Evolutionary conservation across 2,113 vertebrate genomes (phyloP).

Genomic region (Hemiscyllium ocellatum): DNA sequence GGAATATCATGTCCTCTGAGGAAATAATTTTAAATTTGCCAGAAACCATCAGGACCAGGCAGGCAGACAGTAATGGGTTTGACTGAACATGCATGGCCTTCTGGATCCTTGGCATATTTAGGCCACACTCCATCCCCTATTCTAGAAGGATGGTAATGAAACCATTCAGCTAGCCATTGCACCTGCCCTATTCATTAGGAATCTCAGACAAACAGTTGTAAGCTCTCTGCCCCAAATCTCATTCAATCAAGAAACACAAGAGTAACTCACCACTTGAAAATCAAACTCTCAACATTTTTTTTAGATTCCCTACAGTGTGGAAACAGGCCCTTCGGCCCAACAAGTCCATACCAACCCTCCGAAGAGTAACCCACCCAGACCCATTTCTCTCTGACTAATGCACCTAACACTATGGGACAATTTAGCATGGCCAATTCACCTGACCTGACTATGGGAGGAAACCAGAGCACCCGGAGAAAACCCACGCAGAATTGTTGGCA

Average conservation of each 20-base stretch:
- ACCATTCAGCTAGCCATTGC: background rate
- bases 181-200: background rate
- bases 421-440: too few relatives aligned
- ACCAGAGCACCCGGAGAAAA: too few relatives aligned
- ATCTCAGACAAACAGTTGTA: background rate
- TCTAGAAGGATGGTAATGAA: background rate
- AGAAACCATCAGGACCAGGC: background rate
- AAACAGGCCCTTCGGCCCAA: too few relatives aligned
- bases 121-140: background rate
- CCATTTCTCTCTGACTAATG: too few relatives aligned
- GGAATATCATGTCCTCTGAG: background rate
- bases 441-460: too few relatives aligned
- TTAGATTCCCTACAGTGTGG: too few relatives aligned
- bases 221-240: background rate
- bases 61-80: background rate
- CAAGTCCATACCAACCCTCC: too few relatives aligned
- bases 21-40: background rate
- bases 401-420: too few relatives aligned
- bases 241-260: background rate
- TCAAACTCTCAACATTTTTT: background rate
- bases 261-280: background rate
- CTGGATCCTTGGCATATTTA: background rate
- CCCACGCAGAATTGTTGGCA: background rate
- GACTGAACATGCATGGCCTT: background rate
- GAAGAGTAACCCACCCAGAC: too few relatives aligned